These are phyloP conservation scores for Amphipoea lucens DNA, from an alignment of 2,888 invertebrate species.

Conservation along the genomic window DNA sequence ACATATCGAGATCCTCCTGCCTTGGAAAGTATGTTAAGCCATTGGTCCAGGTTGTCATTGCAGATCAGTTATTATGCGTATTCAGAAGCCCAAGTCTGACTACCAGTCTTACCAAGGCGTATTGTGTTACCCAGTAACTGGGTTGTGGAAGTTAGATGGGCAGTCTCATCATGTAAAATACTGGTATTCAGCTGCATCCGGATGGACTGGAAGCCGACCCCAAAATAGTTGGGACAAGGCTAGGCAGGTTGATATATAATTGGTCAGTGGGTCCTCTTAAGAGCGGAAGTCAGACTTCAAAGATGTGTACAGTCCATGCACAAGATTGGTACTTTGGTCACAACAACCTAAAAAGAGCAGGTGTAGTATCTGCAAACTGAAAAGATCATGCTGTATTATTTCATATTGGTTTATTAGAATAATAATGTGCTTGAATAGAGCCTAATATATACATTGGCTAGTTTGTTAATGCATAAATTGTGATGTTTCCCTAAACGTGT, in stretches of 20 bases:
- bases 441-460: background rate
- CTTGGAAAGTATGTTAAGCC: no score
- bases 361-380: background rate
- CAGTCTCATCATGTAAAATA: background rate
- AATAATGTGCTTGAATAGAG: background rate
- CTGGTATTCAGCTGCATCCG: background rate
- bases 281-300: background rate
- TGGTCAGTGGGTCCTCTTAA: no score
- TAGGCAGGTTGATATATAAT: background rate
- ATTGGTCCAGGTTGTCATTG: no score
- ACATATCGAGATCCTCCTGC: no score
- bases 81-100: background rate
- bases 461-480: background rate
- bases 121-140: background rate
- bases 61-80: background rate
- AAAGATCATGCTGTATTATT: background rate
- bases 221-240: background rate
- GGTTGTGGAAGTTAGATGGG: background rate
- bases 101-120: background rate
- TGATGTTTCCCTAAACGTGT: background rate
- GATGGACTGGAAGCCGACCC: background rate
- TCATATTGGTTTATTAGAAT: background rate
- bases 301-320: background rate
- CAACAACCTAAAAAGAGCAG: slow-evolving; percentile 20
- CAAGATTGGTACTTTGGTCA: background rate